A percentile compares a stretch with the other conserved stretches of the same genome.
These are phyloP conservation scores for Papilio aristodemus DNA, from an alignment of 1,140 invertebrate genomes.

Conservation along the genomic window DNA sequence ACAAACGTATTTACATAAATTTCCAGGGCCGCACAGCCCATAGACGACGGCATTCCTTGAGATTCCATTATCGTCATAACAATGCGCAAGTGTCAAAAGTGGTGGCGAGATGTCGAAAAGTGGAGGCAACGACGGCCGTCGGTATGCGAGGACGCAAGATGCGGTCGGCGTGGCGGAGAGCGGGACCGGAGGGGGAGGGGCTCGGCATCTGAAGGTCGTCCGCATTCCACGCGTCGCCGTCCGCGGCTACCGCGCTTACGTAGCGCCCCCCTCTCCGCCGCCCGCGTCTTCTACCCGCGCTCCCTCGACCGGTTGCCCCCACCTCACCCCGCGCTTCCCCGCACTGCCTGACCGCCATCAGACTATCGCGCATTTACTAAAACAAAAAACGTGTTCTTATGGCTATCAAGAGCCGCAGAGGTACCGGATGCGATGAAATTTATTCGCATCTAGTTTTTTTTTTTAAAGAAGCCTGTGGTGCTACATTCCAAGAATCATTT, in stretches of 20 bases:
- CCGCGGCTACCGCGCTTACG: constrained; percentile 79
- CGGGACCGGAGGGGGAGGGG: constrained; percentile 69
- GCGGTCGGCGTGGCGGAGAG: constrained; percentile 71
- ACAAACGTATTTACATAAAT: constrained; percentile 34
- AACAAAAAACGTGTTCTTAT: constrained; percentile 78
- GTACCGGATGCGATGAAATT: constrained; percentile 78
- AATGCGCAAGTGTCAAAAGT: constrained; percentile 71
- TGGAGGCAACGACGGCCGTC: constrained; percentile 70
- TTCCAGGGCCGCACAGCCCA: constrained; percentile 24
- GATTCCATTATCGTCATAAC: constrained; percentile 57
- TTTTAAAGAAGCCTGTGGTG: constrained; percentile 52
- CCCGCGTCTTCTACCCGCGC: constrained; percentile 43
- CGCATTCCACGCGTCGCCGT: constrained; percentile 78
- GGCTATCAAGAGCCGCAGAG: constrained; percentile 74
- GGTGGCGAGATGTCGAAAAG: constrained; percentile 74
- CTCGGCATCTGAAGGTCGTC: constrained; percentile 79
- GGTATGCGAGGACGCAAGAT: constrained; percentile 78
- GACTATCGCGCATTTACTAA: constrained; percentile 78
- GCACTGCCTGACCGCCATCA: constrained; percentile 69
- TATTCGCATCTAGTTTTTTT: constrained; percentile 77
- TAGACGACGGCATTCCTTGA: constrained; percentile 36
- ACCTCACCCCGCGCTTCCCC: constrained; percentile 54
- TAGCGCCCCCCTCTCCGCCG: constrained; percentile 64
- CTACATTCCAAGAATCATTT: constrained; percentile 70
- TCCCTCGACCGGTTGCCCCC: constrained; percentile 61